phyloP scores from a whole-genome alignment of 2,888 invertebrate genomes.

The Rhagonycha lutea region DNA sequence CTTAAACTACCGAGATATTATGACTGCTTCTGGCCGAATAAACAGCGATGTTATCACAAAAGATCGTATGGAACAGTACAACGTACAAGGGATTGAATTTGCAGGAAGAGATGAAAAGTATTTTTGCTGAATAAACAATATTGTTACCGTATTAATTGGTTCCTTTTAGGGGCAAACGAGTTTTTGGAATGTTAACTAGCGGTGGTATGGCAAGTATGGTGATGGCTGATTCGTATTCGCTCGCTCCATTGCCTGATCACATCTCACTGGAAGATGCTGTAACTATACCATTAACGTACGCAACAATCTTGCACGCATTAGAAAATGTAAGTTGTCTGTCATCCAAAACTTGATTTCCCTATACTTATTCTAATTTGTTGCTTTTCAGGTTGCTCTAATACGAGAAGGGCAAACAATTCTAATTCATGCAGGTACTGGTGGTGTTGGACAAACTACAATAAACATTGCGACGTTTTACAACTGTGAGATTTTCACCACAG shows the following conservation, averaged over 20 bases:
- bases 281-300: constrained; percentile 76
- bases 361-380: not conserved
- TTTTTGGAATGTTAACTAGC: constrained; percentile 68
- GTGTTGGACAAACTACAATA: constrained; percentile 81
- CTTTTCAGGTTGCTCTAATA: constrained; percentile 35
- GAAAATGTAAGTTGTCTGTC: constrained; percentile 45
- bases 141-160: not conserved
- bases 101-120: constrained; percentile 53
- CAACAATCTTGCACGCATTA: constrained; percentile 57
- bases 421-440: constrained; percentile 68
- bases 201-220: constrained; percentile 66
- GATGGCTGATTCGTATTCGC: constrained; percentile 58
- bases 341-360: not conserved
- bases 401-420: constrained; percentile 54
- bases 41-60: constrained; percentile 78
- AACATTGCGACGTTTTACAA: constrained; percentile 67
- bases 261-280: constrained; percentile 79
- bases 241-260: constrained; percentile 70
- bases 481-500: constrained; percentile 72
- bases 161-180: constrained; percentile 59
- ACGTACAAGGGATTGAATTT: constrained; percentile 64
- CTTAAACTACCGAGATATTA: constrained; percentile 92
- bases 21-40: constrained; percentile 89
- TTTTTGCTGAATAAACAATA: not conserved
- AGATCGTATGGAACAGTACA: constrained; percentile 57